Conservation (phyloP, 2,113 vertebrate genomes). For the Ctenomys sociabilis region DNA sequence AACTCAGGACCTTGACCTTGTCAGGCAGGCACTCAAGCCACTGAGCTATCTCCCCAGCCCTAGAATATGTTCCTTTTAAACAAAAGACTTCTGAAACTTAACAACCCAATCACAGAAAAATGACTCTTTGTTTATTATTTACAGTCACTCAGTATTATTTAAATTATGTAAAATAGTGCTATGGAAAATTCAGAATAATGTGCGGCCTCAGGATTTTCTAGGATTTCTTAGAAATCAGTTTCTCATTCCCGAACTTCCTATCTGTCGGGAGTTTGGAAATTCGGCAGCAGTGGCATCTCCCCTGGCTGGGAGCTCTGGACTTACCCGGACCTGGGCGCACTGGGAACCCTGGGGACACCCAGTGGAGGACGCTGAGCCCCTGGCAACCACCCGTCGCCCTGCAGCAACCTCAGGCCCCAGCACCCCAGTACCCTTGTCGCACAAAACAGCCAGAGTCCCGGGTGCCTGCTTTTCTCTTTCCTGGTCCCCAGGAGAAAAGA, state of each 20-base stretch:
- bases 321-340: too few relatives aligned
- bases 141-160: neutral
- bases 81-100: slow-evolving; percentile 35
- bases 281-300: too few relatives aligned
- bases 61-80: neutral
- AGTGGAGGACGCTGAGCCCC: fast-evolving
- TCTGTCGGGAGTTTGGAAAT: neutral
- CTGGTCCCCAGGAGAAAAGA: slow-evolving; percentile 61
- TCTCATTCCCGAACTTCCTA: neutral
- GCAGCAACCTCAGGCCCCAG: neutral
- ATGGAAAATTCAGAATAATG: slow-evolving; percentile 25
- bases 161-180: neutral
- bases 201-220: slow-evolving; percentile 30
- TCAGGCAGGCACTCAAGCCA: too few relatives aligned
- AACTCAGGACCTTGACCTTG: too few relatives aligned
- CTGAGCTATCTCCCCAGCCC: too few relatives aligned
- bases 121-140: slow-evolving; percentile 37
- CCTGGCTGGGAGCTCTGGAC: neutral
- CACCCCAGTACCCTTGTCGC: neutral
- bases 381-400: neutral
- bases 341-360: neutral
- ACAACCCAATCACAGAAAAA: slow-evolving; percentile 1
- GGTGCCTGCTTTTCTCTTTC: neutral
- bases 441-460: neutral
- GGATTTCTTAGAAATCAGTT: slow-evolving; percentile 16